A percentile compares a stretch with the other conserved stretches of the same genome.
Evolutionary conservation across 2,113 vertebrate genomes (phyloP).

Genomic region (Rana temporaria): DNA sequence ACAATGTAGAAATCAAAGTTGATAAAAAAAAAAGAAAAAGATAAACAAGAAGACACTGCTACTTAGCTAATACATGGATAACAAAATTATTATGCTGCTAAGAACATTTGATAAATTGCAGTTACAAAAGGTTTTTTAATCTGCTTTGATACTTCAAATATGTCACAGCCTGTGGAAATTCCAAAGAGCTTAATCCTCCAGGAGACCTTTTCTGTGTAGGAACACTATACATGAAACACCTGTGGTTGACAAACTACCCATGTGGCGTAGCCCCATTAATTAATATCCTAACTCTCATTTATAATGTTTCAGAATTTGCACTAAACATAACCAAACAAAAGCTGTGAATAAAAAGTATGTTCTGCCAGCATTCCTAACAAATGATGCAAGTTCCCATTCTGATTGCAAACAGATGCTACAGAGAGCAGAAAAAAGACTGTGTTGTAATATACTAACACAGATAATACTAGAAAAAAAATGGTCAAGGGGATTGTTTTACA

Average conservation of each 20-base stretch:
- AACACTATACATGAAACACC: constrained; percentile 17
- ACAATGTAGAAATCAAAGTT: too few species aligned
- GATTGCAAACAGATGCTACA: constrained; percentile 49
- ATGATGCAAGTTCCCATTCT: constrained; percentile 43
- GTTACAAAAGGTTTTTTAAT: constrained; percentile 20
- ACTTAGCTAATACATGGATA: background rate
- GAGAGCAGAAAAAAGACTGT: constrained; percentile 13
- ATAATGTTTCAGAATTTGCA: constrained; percentile 33
- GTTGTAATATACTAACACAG: constrained; percentile 16
- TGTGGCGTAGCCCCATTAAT: constrained; percentile 15
- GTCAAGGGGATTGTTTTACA: constrained; percentile 24
- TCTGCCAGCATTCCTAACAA: constrained; percentile 34
- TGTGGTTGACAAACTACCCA: background rate
- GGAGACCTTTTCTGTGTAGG: constrained; percentile 17
- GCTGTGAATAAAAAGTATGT: constrained; percentile 3
- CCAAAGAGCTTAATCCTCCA: background rate
- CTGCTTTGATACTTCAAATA: constrained; percentile 16
- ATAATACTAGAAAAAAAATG: constrained; percentile 15
- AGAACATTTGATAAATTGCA: constrained; percentile 11
- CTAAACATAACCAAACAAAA: constrained; percentile 44
- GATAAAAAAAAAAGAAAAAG: background rate
- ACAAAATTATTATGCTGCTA: background rate
- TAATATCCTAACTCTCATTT: constrained; percentile 40
- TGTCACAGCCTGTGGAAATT: constrained; percentile 18
- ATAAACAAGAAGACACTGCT: background rate